These are phyloP conservation scores for Rhadinocentrus ornatus DNA, from an alignment of 2,797 vertebrate genomes.

Conservation along the genomic window DNA sequence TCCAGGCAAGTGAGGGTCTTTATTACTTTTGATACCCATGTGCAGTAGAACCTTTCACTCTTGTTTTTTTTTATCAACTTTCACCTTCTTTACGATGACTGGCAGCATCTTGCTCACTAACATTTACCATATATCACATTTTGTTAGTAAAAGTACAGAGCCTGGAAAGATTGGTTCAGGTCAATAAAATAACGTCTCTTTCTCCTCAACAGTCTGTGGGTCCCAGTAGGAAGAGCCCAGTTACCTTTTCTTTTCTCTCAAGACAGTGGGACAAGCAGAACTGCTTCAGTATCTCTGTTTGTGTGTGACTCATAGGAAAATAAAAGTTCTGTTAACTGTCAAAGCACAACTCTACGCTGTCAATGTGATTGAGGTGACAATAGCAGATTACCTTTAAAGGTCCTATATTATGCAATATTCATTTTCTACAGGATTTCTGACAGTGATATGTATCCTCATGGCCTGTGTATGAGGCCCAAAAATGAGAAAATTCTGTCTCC, in stretches of 20 bases:
- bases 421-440: too few relatives aligned
- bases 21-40: conserved; percentile 30
- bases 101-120: conserved; percentile 33
- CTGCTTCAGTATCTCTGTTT: conserved; percentile 41
- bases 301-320: conserved; percentile 45
- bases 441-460: too few relatives aligned
- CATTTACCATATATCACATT: conserved; percentile 38
- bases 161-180: conserved; percentile 35
- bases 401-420: too few relatives aligned
- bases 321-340: conserved; percentile 39
- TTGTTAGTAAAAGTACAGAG: conserved; percentile 27
- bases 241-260: conserved; percentile 56
- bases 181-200: conserved; percentile 39
- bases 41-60: conserved; percentile 34
- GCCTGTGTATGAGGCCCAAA: too few relatives aligned
- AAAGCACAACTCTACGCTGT: conserved; percentile 14
- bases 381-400: conserved; percentile 30
- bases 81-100: conserved; percentile 21
- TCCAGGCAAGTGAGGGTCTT: neutral
- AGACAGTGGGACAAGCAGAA: conserved; percentile 43
- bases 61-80: conserved; percentile 33
- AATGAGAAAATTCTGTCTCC: too few relatives aligned
- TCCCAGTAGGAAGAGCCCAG: conserved; percentile 43
- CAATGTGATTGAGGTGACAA: conserved; percentile 22
- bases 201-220: conserved; percentile 12